These are phyloP conservation scores for Rhagonycha fulva DNA, from an alignment of 2,888 invertebrate species.

Conservation along the genomic window DNA sequence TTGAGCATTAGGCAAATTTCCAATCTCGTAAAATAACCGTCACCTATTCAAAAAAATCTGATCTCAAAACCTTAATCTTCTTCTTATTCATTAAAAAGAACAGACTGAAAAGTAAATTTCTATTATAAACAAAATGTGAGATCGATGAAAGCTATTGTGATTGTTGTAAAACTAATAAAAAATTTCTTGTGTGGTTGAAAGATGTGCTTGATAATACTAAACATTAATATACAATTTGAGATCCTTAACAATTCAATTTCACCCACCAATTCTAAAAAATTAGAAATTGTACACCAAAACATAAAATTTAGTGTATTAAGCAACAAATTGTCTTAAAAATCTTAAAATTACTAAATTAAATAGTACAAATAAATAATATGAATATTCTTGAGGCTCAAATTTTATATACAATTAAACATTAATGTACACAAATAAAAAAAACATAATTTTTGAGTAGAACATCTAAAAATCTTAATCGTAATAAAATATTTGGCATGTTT, in stretches of 20 bases:
- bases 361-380: background rate
- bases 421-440: background rate
- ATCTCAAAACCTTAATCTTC: background rate
- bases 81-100: background rate
- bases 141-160: background rate
- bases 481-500: slow-evolving; percentile 1
- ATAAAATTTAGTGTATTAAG: background rate
- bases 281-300: background rate
- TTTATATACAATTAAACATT: background rate
- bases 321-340: background rate
- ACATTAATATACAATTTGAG: background rate
- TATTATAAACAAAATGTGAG: background rate
- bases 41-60: background rate
- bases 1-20: background rate
- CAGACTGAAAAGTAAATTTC: background rate
- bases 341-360: background rate
- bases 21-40: background rate
- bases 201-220: background rate
- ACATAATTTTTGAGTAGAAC: background rate
- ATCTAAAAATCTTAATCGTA: background rate
- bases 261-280: background rate
- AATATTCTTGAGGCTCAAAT: background rate
- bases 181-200: background rate
- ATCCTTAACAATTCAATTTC: background rate
- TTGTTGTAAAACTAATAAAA: background rate